A percentile compares a stretch with the other conserved stretches of the same genome.
phyloP scores from a whole-genome alignment of 1,140 invertebrate species.

The Hirudo medicinalis region DNA sequence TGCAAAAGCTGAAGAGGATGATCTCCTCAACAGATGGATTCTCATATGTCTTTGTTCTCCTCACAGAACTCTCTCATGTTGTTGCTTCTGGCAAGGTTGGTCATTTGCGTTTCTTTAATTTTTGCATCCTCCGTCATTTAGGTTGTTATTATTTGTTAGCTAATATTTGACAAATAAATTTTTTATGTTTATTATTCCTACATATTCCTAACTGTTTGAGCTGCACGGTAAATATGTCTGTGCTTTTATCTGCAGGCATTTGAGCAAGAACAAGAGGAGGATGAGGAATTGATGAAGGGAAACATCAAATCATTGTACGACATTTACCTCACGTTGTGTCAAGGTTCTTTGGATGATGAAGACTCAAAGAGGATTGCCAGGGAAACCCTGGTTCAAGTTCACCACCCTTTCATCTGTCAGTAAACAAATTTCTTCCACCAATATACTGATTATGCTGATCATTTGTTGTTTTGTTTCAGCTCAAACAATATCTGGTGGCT shows the following conservation, averaged over 20 bases:
- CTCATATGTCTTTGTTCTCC: not conserved
- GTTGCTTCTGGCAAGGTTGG: too few relatives aligned
- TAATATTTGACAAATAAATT: too few relatives aligned
- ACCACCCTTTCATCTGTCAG: conserved; percentile 36
- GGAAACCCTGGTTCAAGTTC: conserved; percentile 30
- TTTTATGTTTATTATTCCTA: too few relatives aligned
- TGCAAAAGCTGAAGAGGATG: not conserved
- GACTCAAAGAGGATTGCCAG: conserved; percentile 33
- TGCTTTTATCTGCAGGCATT: too few relatives aligned
- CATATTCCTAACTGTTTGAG: too few relatives aligned
- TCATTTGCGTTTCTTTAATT: too few relatives aligned
- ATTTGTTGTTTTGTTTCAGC: not conserved
- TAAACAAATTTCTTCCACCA: not conserved
- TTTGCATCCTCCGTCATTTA: too few relatives aligned
- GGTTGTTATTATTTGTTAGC: too few relatives aligned
- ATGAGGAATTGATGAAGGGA: too few relatives aligned
- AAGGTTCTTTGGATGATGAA: conserved; percentile 24
- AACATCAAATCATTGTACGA: too few relatives aligned
- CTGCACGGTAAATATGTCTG: too few relatives aligned
- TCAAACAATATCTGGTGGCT: not conserved
- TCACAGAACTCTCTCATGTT: not conserved
- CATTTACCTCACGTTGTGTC: not conserved
- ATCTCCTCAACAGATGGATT: not conserved
- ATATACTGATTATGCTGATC: not conserved
- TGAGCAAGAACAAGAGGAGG: too few relatives aligned